phyloP scores from a whole-genome alignment of 1,140 invertebrate species.

The Drosophila ananassae region DNA sequence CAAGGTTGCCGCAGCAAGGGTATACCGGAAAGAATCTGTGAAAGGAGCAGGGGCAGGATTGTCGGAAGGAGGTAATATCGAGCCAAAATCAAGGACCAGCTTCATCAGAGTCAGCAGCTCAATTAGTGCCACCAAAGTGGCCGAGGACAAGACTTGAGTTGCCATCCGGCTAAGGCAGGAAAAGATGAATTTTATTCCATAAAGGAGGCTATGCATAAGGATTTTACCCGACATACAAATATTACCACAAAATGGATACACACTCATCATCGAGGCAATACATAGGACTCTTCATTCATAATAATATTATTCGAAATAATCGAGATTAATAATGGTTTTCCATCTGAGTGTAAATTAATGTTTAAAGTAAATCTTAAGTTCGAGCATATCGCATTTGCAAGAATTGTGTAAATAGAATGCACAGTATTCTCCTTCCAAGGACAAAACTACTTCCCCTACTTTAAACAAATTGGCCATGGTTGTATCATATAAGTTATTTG shows the following conservation, averaged over 20 bases:
- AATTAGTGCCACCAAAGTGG: slow-evolving; percentile 78
- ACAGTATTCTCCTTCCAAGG: slow-evolving; percentile 20
- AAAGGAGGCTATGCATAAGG: slow-evolving; percentile 23
- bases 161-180: not conserved
- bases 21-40: not conserved
- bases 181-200: slow-evolving; percentile 19
- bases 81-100: slow-evolving; percentile 12
- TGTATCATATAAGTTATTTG: slow-evolving; percentile 38
- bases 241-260: slow-evolving; percentile 9
- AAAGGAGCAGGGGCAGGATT: slow-evolving; percentile 1
- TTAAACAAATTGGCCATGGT: slow-evolving; percentile 27
- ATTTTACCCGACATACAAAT: slow-evolving; percentile 40
- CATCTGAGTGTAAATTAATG: slow-evolving; percentile 30
- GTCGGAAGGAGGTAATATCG: slow-evolving; percentile 13
- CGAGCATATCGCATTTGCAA: slow-evolving; percentile 39
- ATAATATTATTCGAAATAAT: slow-evolving; percentile 1
- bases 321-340: slow-evolving; percentile 17
- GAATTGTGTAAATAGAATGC: slow-evolving; percentile 56
- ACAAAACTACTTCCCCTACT: slow-evolving; percentile 3
- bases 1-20: slow-evolving; percentile 20
- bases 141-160: slow-evolving; percentile 73
- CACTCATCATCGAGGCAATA: slow-evolving; percentile 21
- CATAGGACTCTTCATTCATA: not conserved
- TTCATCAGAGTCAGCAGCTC: slow-evolving; percentile 50
- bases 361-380: slow-evolving; percentile 20